Conservation (phyloP, 2,113 vertebrate genomes). For the Vireo altiloquus region DNA sequence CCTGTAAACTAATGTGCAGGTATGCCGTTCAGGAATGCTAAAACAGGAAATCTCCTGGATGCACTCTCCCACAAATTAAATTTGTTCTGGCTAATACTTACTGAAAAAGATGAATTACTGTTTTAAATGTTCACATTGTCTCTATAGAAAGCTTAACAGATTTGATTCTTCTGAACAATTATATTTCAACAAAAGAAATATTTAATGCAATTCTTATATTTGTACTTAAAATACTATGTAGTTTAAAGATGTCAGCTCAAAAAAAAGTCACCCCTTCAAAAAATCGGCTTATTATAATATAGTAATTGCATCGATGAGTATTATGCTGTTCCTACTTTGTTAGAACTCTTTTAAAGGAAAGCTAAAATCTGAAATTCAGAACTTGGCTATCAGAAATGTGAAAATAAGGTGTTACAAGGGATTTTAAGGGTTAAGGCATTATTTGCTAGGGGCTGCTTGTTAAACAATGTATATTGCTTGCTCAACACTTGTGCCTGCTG, state of each 20-base stretch:
- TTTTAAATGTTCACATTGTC: not conserved
- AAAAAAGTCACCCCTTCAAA: not conserved
- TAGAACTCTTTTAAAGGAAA: not conserved
- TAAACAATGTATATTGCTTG: too few species aligned
- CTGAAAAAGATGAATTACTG: not conserved
- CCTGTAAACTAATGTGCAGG: not conserved
- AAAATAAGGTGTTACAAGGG: not conserved
- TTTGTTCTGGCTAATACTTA: not conserved
- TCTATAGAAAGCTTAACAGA: not conserved
- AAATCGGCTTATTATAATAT: not conserved
- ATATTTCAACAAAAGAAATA: not conserved
- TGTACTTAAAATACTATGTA: not conserved
- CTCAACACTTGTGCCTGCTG: too few species aligned
- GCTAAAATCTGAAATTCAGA: constrained; percentile 15
- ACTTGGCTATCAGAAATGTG: not conserved
- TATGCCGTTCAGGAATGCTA: not conserved
- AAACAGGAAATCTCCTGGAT: not conserved
- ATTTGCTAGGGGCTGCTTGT: too few species aligned
- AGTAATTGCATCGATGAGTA: not conserved
- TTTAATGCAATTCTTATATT: constrained; percentile 3
- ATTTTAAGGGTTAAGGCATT: too few species aligned
- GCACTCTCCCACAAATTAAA: not conserved
- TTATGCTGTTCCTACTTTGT: not conserved
- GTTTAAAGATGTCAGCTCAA: constrained; percentile 14
- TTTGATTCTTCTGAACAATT: not conserved